Evolutionary conservation across 2,888 invertebrate species (phyloP), one percentile per base, ranked within the genome.

Genomic region (Danaus chrysippus): DNA sequence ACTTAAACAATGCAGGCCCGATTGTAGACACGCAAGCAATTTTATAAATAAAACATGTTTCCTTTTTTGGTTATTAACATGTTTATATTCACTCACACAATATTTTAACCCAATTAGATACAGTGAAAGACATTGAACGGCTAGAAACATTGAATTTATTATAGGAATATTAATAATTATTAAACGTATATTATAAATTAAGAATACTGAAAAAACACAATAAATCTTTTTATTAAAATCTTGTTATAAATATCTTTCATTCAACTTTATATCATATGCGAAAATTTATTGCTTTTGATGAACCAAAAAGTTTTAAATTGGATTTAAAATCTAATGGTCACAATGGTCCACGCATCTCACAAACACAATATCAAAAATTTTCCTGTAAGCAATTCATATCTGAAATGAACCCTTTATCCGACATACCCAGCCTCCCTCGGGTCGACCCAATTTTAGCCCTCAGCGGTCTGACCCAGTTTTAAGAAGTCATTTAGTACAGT

Each of bases 381-480:
- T 42, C 17, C 56, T 42, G 46, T 49, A 42, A 49, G 15, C 17
- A 46, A 46, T 46, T 10, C 49, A 49, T 49, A 49, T 49, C 49
- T 59, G 42, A 67, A 64, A 66, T 68, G 61, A 68, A 70, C 70
- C 70, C 69, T 69, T 69, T 66, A 61, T 62, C 58, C 60, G 62
- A 58, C 58, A 70, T 82, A 82, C 23, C 6, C 23, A 34, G 23
- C 23, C 23, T 34, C 83, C 83, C 77, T 78, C 82, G 83, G 83
- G 83, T 81, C 78, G 88, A 78, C 87, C 88, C 87, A 88, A 86
- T 86, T 88, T 79, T 81, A 80, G 83, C 87, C 87, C 85, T 84
- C 81, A 77, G 78, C 79, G 78, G 80, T 82, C 79, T 87, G 89
- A 89, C 89, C 89, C 80, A 90, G 79, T 87, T 90, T 78, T 77